Base-by-base conservation (phyloP, 2,113 vertebrate species). In the Thymallus thymallus region DNA sequence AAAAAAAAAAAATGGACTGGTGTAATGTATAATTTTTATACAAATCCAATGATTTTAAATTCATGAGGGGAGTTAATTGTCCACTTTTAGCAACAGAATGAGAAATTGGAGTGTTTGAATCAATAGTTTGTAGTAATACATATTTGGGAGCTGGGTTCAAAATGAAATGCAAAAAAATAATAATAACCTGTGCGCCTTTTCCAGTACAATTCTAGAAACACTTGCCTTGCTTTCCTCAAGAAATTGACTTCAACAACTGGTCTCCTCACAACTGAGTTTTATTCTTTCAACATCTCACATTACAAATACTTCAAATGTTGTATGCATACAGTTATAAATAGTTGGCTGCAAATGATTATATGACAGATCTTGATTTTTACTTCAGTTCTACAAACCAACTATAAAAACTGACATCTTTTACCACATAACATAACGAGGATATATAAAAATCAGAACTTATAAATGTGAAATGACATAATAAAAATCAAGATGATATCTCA, bases 261-360 rank as follows among this genome's bases (percentile, higher is more conserved):
- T 82, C 83, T 10, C 35, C 95, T 93, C 89, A 92, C 90, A 96
- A 95, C 96, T 94, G 56, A 60, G 94, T 96, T 99, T 99, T 98
- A 98, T 98, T 99, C 96, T 94, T 98, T 98, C 97, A 98, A 99
- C 97, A 98, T 98, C 96, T 98, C 96, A 98, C 97, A 95, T 98
- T 98, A 98, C 97, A 99, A 98, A 99, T 98, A 99, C 98, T 99
- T 98, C 95, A 97, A 98, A 98, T 98, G 96, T 97, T 98, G 96
- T 97, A 98, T 96, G 97, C 96, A 97, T 98, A 98, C 96, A 96
- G 96, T 96, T 99, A 97, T 97, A 98, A 98, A 98, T 96, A 98
- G 96, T 98, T 96, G 97, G 97, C 97, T 96, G 96, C 97, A 98
- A 98, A 98, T 96, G 95, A 97, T 97, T 95, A 95, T 95, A 96